Base-by-base conservation (phyloP, 2,113 vertebrate genomes). In the Nematolebias whitei region DNA sequence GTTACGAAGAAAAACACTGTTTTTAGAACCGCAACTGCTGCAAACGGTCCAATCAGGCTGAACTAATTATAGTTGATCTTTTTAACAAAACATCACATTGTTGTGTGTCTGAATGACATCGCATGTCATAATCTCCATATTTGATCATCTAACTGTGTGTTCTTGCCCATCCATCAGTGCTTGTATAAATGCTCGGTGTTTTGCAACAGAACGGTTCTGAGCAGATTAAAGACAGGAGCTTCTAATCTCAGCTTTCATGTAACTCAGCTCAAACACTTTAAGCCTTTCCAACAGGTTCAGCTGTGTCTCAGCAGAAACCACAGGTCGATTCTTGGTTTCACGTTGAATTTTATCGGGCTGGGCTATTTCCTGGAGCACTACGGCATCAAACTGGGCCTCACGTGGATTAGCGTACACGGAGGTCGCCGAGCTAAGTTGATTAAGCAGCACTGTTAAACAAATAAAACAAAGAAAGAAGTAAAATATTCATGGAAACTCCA, bases 141-240 rank as follows among this genome's bases (percentile, higher is more conserved):
- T 32, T 43, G 16, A 45, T 52, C 24, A 19, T 52, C 50, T 22
- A 15, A 3, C 38, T 1, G 24, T 24, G 19, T 51, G 48, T 35
- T 26, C 35, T 44, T 4, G 4, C 2, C 14, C 48, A n/a, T 49
- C 8, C 22, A 32, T 39, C 22, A 47, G 55, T 23, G 38, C 19
- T 11, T 20, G n/a, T 15, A 15, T 58, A 63, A 52, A 26, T 58
- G 47, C 32, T 49, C 26, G 41, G 45, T n/a, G 15, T 26, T n/a
- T 2, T 52, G 18, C 59, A 51, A 39, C 12, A 0, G 43, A 64
- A 26, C 15, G 5, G 16, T 56, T 57, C 58, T 83, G 65, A 83
- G 55, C 62, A 48, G 62, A 79, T 85, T 81, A 70, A 8, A 44
- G 26, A 53, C 79, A 70, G 53, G 29, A 83, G 68, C 70, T 77